A percentile compares a stretch with the other conserved stretches of the same genome.
These are phyloP conservation scores for Pediacus dermestoides DNA, from an alignment of 2,888 invertebrate species.

Conservation along the genomic window DNA sequence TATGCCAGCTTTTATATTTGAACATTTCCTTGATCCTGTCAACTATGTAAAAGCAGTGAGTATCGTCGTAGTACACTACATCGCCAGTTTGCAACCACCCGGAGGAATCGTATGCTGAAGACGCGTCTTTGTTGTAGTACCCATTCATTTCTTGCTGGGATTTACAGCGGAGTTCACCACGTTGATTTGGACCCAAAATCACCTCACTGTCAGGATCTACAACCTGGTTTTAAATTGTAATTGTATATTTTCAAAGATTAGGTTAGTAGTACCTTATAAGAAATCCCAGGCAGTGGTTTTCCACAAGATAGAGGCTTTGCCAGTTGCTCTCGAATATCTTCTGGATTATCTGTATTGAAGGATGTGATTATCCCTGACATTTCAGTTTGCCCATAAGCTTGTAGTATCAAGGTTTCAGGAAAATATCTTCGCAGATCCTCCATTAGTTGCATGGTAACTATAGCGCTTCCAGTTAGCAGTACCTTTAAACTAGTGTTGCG, in stretches of 20 bases:
- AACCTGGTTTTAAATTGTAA: too few species aligned
- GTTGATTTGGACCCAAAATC: constrained; percentile 41
- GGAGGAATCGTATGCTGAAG: constrained; percentile 44
- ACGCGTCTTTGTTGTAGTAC: constrained; percentile 49
- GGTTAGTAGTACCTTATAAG: constrained; percentile 46
- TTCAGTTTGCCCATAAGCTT: constrained; percentile 22
- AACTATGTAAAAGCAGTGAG: constrained; percentile 49
- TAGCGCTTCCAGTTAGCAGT: constrained; percentile 13
- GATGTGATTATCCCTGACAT: neutral
- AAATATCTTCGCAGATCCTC: constrained; percentile 9
- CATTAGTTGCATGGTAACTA: constrained; percentile 17
- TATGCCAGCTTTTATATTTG: constrained; percentile 51
- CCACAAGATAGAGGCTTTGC: constrained; percentile 14
- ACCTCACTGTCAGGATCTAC: constrained; percentile 32
- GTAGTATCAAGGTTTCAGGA: constrained; percentile 12
- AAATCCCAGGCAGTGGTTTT: constrained; percentile 5
- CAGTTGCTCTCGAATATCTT: neutral
- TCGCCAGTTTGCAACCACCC: constrained; percentile 54
- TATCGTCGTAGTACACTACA: constrained; percentile 51
- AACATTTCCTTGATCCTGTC: constrained; percentile 53
- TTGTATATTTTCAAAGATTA: too few species aligned
- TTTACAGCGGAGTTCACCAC: constrained; percentile 54
- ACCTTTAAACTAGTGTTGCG: constrained; percentile 10
- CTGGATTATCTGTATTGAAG: neutral
- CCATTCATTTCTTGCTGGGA: constrained; percentile 42